Evolutionary conservation across 2,797 vertebrate genomes (phyloP).

Genomic region (Ispidina lecontei): DNA sequence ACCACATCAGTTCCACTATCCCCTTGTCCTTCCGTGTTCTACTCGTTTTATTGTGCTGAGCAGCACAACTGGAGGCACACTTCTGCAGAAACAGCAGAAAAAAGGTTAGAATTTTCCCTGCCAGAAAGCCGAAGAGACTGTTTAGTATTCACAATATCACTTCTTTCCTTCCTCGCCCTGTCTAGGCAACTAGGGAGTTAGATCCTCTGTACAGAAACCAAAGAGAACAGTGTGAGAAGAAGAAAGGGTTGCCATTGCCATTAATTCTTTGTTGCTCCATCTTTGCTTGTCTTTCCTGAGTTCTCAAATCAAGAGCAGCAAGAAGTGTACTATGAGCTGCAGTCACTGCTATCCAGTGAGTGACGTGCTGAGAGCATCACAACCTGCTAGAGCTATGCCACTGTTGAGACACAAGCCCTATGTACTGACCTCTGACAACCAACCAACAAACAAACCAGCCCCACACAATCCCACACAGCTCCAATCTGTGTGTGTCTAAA

Average conservation of each 20-base stretch:
- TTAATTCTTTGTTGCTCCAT: background rate
- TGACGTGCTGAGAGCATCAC: background rate
- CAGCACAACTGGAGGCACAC: background rate
- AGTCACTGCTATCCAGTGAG: background rate
- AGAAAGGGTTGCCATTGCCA: background rate
- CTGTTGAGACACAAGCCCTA: background rate
- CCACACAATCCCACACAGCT: background rate
- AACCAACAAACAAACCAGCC: too few relatives aligned
- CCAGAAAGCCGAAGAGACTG: background rate
- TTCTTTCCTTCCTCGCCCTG: background rate
- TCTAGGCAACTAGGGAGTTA: background rate
- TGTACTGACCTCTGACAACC: background rate
- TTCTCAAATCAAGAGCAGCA: background rate
- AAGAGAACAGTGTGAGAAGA: background rate
- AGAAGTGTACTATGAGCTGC: background rate
- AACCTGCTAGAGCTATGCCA: background rate
- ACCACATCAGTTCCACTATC: background rate
- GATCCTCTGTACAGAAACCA: background rate
- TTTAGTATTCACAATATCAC: conserved; percentile 39
- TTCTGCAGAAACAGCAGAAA: background rate
- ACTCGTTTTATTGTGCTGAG: background rate
- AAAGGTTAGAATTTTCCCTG: background rate
- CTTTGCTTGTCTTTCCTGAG: background rate
- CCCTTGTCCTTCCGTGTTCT: background rate
- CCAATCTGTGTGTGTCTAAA: background rate